Evolutionary conservation across 2,888 invertebrate genomes (phyloP).

Genomic region (Drosophila crucigera): DNA sequence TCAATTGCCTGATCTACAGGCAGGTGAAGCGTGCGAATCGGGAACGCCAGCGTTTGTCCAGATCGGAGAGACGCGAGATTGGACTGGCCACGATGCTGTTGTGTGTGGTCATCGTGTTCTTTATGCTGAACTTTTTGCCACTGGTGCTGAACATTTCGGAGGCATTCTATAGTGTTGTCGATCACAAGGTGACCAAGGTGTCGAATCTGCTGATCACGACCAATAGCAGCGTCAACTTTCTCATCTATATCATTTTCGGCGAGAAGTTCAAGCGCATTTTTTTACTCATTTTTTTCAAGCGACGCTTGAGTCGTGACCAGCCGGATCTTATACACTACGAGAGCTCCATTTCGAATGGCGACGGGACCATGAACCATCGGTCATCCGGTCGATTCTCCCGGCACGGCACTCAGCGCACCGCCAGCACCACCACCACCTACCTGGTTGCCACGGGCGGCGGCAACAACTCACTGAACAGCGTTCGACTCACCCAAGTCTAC

Average conservation of each 20-base stretch:
- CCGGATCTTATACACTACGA: constrained; percentile 93
- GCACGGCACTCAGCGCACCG: constrained; percentile 86
- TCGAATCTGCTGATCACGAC: constrained; percentile 97
- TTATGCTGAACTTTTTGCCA: constrained; percentile 95
- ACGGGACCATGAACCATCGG: constrained; percentile 87
- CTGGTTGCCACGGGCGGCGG: constrained; percentile 68
- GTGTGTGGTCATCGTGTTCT: constrained; percentile 97
- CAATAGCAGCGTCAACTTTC: constrained; percentile 98
- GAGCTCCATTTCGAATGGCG: constrained; percentile 92
- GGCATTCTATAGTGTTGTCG: constrained; percentile 89
- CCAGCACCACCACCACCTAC: constrained; percentile 83
- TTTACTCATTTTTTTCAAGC: constrained; percentile 91
- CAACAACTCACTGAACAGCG: constrained; percentile 77
- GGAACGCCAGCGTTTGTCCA: constrained; percentile 95
- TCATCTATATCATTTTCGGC: constrained; percentile 99
- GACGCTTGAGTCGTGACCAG: constrained; percentile 88
- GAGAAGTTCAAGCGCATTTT: constrained; percentile 97
- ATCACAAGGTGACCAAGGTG: constrained; percentile 90
- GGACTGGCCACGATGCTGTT: constrained; percentile 97
- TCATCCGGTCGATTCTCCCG: constrained; percentile 87
- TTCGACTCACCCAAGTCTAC: constrained; percentile 80
- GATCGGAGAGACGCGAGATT: constrained; percentile 96
- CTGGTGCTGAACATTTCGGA: constrained; percentile 94
- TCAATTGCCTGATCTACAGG: constrained; percentile 95
- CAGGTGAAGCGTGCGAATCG: constrained; percentile 95